Percentiles rank a stretch among this genome's conserved stretches.
Conservation (phyloP, 2,113 vertebrate species). For the Lipotes vexillifer region DNA sequence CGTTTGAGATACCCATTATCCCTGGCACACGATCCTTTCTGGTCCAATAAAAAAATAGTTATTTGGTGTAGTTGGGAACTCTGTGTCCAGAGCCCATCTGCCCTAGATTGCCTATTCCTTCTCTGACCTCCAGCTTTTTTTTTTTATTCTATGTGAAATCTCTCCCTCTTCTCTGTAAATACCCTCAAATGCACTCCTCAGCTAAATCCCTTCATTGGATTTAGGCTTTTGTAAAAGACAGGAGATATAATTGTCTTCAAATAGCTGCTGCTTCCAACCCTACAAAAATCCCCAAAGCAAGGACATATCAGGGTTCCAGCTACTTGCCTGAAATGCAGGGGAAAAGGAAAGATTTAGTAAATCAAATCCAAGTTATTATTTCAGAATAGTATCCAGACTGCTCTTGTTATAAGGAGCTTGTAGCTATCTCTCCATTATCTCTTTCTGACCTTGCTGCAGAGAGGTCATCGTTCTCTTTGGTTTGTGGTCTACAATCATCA, state of each 20-base stretch:
- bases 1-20: neutral
- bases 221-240: slow-evolving; percentile 16
- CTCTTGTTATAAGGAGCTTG: neutral
- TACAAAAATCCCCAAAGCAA: neutral
- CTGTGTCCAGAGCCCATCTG: neutral
- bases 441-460: neutral
- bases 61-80: neutral
- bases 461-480: neutral
- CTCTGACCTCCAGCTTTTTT: neutral
- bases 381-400: neutral
- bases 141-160: neutral
- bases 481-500: neutral
- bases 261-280: neutral
- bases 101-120: neutral
- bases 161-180: neutral
- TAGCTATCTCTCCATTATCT: neutral
- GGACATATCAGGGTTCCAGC: neutral
- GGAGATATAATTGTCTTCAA: neutral
- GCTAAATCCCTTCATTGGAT: neutral
- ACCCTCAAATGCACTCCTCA: neutral
- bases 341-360: neutral
- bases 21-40: neutral
- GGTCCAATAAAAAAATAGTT: neutral
- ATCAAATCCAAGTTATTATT: neutral
- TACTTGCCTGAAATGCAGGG: neutral